Evolutionary conservation across 2,797 vertebrate species (phyloP).

Genomic region (Lindbergichthys nudifrons): DNA sequence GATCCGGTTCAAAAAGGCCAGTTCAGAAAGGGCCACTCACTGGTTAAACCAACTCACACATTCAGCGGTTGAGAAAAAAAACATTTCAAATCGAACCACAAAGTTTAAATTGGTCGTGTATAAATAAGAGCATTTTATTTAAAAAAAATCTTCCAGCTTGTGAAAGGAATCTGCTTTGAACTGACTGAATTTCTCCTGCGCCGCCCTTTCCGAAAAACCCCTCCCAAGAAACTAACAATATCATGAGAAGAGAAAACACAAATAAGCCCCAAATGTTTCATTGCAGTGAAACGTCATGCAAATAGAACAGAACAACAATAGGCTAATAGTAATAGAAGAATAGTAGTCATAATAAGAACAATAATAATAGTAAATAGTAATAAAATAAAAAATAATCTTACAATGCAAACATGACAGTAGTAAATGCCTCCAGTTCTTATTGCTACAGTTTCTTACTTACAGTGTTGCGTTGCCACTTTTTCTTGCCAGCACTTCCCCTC

Average conservation of each 20-base stretch:
- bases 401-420: slow-evolving; percentile 90
- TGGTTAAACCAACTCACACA: slow-evolving; percentile 72
- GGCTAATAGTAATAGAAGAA: slow-evolving; percentile 87
- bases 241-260: slow-evolving; percentile 84
- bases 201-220: slow-evolving; percentile 60
- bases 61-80: slow-evolving; percentile 68
- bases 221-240: slow-evolving; percentile 66
- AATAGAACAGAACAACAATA: slow-evolving; percentile 88
- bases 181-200: slow-evolving; percentile 65
- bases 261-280: slow-evolving; percentile 84
- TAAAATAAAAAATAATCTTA: slow-evolving; percentile 89
- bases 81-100: slow-evolving; percentile 62
- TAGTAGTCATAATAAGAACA: slow-evolving; percentile 85
- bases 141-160: slow-evolving; percentile 65
- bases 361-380: slow-evolving; percentile 86
- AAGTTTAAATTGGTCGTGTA: slow-evolving; percentile 66
- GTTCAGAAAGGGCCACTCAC: slow-evolving; percentile 67
- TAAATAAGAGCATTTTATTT: slow-evolving; percentile 81
- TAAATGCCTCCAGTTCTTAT: slow-evolving; percentile 89
- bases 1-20: slow-evolving; percentile 76
- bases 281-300: slow-evolving; percentile 89
- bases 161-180: slow-evolving; percentile 62
- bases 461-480: slow-evolving; percentile 82
- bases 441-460: slow-evolving; percentile 90
- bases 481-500: slow-evolving; percentile 68